phyloP scores from a whole-genome alignment of 2,113 vertebrate genomes.

The Piprites chloris region DNA sequence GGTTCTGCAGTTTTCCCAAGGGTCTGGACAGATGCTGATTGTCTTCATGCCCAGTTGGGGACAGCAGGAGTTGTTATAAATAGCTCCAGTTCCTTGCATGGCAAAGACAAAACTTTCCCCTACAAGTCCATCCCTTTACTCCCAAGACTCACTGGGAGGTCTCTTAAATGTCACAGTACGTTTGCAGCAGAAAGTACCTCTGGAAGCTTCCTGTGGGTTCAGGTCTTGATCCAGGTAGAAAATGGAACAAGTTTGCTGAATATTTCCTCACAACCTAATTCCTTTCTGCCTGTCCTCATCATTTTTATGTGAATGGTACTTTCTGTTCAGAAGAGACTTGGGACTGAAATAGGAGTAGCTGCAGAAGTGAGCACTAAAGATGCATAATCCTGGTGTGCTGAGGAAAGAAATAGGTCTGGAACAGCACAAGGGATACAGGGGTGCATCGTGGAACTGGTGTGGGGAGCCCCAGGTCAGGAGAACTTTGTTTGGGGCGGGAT shows the following conservation, averaged over 20 bases:
- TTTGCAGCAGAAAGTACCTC: conserved; percentile 19
- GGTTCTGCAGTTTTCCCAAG: conserved; percentile 22
- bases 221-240: conserved; percentile 14
- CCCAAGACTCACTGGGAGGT: background rate
- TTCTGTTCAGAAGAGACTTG: background rate
- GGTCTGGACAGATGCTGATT: conserved; percentile 58
- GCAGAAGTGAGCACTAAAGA: background rate
- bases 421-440: background rate
- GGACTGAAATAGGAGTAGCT: background rate
- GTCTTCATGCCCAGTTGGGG: conserved; percentile 51
- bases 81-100: background rate
- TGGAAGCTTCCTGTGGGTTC: conserved; percentile 32
- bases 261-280: background rate
- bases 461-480: background rate
- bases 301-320: background rate
- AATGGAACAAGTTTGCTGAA: background rate
- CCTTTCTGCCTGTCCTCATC: background rate
- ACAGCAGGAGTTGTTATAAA: conserved; percentile 53
- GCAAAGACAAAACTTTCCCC: conserved; percentile 25
- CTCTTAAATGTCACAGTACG: conserved; percentile 22
- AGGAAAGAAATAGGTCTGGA: background rate
- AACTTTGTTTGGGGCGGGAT: background rate
- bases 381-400: background rate
- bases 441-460: background rate
- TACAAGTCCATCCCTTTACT: conserved; percentile 13